Percentiles rank a stretch among this genome's conserved stretches.
phyloP scores from a whole-genome alignment of 2,113 vertebrate genomes.

The Macaca nemestrina region DNA sequence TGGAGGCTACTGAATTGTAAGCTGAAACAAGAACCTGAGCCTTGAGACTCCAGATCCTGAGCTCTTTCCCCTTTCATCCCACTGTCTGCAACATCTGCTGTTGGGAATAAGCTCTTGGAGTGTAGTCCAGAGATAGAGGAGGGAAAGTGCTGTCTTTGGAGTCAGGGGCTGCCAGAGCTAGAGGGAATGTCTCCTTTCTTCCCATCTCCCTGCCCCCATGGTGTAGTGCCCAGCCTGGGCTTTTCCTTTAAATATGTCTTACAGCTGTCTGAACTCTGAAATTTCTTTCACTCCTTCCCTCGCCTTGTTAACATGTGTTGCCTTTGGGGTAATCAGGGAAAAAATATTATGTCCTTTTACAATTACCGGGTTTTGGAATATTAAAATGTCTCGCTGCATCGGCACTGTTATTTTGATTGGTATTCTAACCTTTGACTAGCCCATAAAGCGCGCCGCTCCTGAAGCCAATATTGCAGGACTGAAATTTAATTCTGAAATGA shows the following conservation, averaged over 20 bases:
- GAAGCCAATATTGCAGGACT: constrained; percentile 93
- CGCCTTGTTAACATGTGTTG: constrained; percentile 90
- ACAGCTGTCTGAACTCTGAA: constrained; percentile 88
- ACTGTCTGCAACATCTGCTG: not conserved
- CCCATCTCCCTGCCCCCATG: constrained; percentile 62
- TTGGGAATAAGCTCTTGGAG: not conserved
- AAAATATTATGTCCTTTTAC: constrained; percentile 98
- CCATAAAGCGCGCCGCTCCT: constrained; percentile 93
- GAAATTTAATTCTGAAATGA: constrained; percentile 99
- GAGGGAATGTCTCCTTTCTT: constrained; percentile 47
- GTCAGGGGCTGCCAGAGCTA: not conserved
- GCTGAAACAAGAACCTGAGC: not conserved
- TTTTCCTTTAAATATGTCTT: constrained; percentile 90
- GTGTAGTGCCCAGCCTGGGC: constrained; percentile 66
- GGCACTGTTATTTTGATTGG: constrained; percentile 97
- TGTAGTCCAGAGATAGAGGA: not conserved
- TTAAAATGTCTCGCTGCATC: constrained; percentile 99
- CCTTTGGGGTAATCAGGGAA: constrained; percentile 94
- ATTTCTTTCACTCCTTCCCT: constrained; percentile 90
- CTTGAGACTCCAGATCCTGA: not conserved
- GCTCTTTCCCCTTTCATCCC: not conserved
- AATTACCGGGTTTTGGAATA: constrained; percentile 99
- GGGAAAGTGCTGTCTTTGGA: not conserved
- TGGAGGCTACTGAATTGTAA: not conserved
- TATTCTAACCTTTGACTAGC: constrained; percentile 99